A percentile compares a stretch with the other conserved stretches of the same genome.
Conservation (phyloP, 2,797 vertebrate genomes). For the Megaceryle alcyon region DNA sequence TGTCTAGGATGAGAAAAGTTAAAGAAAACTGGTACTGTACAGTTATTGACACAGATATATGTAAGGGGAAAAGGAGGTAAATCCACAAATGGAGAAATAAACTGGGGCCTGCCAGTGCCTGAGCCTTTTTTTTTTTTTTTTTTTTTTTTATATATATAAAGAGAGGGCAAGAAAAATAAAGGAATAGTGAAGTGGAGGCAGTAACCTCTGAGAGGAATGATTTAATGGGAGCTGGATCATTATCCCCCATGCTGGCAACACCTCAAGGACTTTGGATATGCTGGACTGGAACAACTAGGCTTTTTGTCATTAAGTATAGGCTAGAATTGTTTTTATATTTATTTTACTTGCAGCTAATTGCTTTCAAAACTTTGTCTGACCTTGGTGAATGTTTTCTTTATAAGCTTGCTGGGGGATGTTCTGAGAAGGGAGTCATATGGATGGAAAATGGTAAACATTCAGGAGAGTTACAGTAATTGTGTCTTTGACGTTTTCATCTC, state of each 20-base stretch:
- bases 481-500: background rate
- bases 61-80: background rate
- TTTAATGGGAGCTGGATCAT: background rate
- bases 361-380: conserved; percentile 37
- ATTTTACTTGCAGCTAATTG: conserved; percentile 52
- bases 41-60: background rate
- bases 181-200: background rate
- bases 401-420: conserved; percentile 31
- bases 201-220: background rate
- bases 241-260: background rate
- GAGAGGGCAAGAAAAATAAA: background rate
- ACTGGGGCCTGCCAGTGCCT: background rate
- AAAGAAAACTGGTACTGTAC: background rate
- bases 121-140: too few relatives aligned
- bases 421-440: conserved; percentile 35
- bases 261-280: conserved; percentile 29
- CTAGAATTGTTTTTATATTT: conserved; percentile 52
- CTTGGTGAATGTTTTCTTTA: conserved; percentile 61
- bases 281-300: conserved; percentile 19
- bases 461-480: conserved; percentile 31
- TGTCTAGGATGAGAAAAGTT: background rate
- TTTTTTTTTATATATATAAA: background rate
- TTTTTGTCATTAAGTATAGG: conserved; percentile 34
- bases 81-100: background rate
- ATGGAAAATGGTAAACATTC: conserved; percentile 5